phyloP scores from a whole-genome alignment of 2,797 vertebrate species.

The Fringilla coelebs region DNA sequence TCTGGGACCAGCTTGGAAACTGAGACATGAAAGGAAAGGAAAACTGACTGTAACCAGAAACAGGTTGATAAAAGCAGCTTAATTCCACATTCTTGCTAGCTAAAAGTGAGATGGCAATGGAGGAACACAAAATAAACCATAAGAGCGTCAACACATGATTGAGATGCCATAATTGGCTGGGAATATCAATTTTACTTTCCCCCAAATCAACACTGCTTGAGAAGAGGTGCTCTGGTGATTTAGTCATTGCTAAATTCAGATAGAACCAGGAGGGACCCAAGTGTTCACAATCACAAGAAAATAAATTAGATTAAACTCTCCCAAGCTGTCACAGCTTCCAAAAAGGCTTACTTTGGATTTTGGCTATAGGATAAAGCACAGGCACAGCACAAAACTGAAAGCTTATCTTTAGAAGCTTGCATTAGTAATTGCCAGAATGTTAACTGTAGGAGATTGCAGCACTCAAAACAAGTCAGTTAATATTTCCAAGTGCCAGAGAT shows the following conservation, averaged over 20 bases:
- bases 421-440: slow-evolving; percentile 27
- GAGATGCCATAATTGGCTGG: not conserved
- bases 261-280: not conserved
- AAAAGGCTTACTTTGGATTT: slow-evolving; percentile 28
- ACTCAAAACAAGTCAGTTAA: slow-evolving; percentile 34
- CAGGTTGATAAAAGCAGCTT: not conserved
- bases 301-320: slow-evolving; percentile 24
- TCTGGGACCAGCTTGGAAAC: not conserved
- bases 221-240: not conserved
- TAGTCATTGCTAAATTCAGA: not conserved
- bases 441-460: slow-evolving; percentile 7
- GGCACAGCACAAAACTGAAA: slow-evolving; percentile 5
- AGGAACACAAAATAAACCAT: not conserved
- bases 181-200: not conserved
- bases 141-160: not conserved
- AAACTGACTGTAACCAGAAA: not conserved
- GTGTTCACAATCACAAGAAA: not conserved
- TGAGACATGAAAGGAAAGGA: not conserved
- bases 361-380: not conserved
- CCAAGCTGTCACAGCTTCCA: not conserved
- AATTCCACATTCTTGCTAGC: not conserved
- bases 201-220: not conserved
- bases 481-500: slow-evolving; percentile 42
- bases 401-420: slow-evolving; percentile 25
- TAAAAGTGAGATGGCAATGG: not conserved